Conservation (phyloP, 2,797 vertebrate species). For the Hirundo rustica region DNA sequence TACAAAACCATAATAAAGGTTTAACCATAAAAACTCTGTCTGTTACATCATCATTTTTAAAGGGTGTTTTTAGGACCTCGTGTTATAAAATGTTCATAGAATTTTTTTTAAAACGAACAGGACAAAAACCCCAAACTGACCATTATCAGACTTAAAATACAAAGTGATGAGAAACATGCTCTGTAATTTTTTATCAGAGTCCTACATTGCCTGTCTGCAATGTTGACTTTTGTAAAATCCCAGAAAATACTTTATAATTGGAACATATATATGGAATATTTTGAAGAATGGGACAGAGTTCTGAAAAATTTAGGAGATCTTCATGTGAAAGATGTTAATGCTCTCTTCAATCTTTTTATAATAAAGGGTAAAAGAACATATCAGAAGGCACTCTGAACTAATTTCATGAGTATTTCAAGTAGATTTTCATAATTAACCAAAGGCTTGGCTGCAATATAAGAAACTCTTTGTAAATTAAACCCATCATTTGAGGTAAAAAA, state of each 20-base stretch:
- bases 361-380: neutral
- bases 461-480: neutral
- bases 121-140: accelerated
- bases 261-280: neutral
- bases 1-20: accelerated
- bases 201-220: accelerated
- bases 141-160: neutral
- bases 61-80: accelerated
- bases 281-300: neutral
- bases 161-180: neutral
- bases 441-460: neutral
- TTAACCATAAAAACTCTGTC: neutral
- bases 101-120: accelerated
- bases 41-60: neutral
- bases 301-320: neutral
- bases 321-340: neutral
- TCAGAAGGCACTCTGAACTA: neutral
- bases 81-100: neutral
- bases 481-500: neutral
- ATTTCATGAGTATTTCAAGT: neutral
- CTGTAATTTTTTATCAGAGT: neutral
- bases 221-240: neutral
- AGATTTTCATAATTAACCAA: neutral
- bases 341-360: neutral
- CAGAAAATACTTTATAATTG: neutral